Conservation (phyloP, 2,797 vertebrate species). For the Silurus aristotelis region DNA sequence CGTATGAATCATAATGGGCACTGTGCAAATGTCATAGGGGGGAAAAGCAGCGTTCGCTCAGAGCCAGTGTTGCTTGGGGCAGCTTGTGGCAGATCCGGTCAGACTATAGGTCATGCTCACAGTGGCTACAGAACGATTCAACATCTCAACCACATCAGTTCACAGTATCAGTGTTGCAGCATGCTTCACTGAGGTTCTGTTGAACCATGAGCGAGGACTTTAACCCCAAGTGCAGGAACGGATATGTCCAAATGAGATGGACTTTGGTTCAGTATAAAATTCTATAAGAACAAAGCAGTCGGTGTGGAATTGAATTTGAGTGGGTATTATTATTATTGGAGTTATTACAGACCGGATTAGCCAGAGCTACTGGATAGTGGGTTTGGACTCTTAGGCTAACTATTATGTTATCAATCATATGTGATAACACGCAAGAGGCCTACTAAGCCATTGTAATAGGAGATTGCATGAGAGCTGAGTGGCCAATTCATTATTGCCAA, state of each 20-base stretch:
- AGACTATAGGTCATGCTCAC: slow-evolving; percentile 35
- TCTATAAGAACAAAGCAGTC: neutral
- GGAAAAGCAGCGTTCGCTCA: slow-evolving; percentile 41
- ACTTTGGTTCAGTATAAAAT: neutral
- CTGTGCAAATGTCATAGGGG: slow-evolving; percentile 50
- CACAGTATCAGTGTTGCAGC: neutral
- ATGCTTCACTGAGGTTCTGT: slow-evolving; percentile 32
- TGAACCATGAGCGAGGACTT: neutral
- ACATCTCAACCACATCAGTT: slow-evolving; percentile 1
- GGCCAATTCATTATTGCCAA: slow-evolving; percentile 3
- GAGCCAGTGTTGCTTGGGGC: slow-evolving; percentile 39
- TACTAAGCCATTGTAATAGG: slow-evolving; percentile 1
- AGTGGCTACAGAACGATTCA: slow-evolving; percentile 6
- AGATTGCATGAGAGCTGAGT: neutral
- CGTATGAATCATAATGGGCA: slow-evolving; percentile 49
- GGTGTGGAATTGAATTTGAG: neutral
- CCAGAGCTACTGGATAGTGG: neutral
- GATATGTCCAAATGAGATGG: neutral
- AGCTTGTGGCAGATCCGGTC: slow-evolving; percentile 26
- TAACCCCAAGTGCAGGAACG: neutral
- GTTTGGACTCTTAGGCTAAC: neutral
- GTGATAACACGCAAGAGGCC: neutral
- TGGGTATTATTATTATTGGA: neutral
- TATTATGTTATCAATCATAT: slow-evolving; percentile 15
- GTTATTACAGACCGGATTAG: neutral